phyloP scores from a whole-genome alignment of 2,888 invertebrate genomes.

The Epiblema foenella region DNA sequence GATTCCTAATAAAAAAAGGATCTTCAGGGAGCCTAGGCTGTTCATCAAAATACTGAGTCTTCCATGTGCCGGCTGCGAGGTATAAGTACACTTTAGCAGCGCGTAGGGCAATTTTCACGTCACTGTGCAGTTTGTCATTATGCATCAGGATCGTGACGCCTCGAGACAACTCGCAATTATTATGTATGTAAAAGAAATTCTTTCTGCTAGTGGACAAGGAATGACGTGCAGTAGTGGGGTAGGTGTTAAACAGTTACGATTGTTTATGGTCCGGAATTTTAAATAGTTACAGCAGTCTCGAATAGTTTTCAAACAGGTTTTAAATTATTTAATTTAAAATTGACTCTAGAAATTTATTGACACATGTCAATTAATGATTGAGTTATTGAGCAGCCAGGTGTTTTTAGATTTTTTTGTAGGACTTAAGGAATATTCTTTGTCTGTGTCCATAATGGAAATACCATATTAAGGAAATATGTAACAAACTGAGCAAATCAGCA shows the following conservation, averaged over 20 bases:
- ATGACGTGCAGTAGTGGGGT: conserved; percentile 57
- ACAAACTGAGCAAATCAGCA: no score
- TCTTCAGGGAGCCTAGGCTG: not conserved
- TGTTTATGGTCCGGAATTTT: not conserved
- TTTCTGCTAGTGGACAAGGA: conserved; percentile 70
- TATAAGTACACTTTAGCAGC: conserved; percentile 54
- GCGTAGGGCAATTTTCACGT: conserved; percentile 82
- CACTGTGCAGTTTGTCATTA: conserved; percentile 84
- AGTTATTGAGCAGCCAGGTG: not conserved
- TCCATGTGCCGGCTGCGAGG: conserved; percentile 47
- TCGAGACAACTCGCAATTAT: conserved; percentile 84
- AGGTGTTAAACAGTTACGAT: conserved; percentile 24
- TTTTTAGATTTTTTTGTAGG: not conserved
- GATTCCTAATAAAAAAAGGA: no score
- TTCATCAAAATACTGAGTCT: conserved; percentile 45
- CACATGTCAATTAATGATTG: not conserved
- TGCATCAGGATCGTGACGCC: conserved; percentile 84
- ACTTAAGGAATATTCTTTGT: not conserved
- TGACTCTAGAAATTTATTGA: not conserved
- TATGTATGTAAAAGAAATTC: conserved; percentile 84
- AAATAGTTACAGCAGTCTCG: not conserved
- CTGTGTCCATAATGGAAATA: not conserved
- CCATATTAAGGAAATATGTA: no score
- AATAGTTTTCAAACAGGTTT: not conserved
- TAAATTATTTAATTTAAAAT: not conserved